These are phyloP conservation scores for Epicampocera succincta DNA, from an alignment of 2,888 invertebrate genomes.

Conservation along the genomic window DNA sequence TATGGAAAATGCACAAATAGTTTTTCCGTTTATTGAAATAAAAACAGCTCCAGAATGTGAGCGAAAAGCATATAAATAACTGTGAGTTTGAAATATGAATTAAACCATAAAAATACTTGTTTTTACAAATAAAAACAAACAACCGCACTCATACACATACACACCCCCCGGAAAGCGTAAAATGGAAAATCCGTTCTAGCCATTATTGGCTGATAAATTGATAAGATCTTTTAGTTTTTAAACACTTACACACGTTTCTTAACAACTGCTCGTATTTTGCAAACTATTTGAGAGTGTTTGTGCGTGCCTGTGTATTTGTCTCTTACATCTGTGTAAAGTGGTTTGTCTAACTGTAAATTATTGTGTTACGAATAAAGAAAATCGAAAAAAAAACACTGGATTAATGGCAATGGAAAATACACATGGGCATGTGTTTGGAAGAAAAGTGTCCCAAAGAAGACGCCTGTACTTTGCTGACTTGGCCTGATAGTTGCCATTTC, in stretches of 20 bases:
- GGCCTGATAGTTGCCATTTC: constrained; percentile 76
- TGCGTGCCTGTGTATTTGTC: background rate
- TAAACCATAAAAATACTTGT: background rate
- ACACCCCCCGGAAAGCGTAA: constrained; percentile 37
- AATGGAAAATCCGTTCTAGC: constrained; percentile 71
- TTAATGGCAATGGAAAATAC: constrained; percentile 22
- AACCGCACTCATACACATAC: background rate
- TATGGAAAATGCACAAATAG: too few relatives aligned
- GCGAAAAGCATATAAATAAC: too few relatives aligned
- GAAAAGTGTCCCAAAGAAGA: background rate
- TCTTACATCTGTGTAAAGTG: too few relatives aligned
- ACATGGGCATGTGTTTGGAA: constrained; percentile 5
- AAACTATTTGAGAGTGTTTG: too few relatives aligned
- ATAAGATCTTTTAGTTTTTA: constrained; percentile 74
- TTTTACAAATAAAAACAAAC: background rate
- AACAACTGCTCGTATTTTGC: constrained; percentile 23
- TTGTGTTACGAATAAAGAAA: constrained; percentile 10
- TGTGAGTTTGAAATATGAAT: too few relatives aligned
- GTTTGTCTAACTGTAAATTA: constrained; percentile 8
- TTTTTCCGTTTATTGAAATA: too few relatives aligned
- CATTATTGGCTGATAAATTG: constrained; percentile 79
- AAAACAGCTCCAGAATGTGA: too few relatives aligned
- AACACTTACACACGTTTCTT: constrained; percentile 22
- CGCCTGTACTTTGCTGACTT: constrained; percentile 72
- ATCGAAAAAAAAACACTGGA: constrained; percentile 59